Conservation (phyloP, 1,140 invertebrate species). For the Tenebrio molitor region DNA sequence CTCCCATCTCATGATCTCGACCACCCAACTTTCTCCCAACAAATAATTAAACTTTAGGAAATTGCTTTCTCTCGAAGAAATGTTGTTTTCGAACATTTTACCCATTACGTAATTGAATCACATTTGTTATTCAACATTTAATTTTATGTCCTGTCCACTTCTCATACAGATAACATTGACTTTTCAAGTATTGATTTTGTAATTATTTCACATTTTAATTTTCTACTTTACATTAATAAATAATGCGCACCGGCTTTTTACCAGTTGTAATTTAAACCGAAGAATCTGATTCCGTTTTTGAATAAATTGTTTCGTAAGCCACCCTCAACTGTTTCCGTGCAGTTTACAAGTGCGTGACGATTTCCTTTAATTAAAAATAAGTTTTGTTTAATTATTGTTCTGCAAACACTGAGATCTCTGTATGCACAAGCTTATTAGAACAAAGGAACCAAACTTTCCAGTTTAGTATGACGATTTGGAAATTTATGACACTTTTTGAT, state of each 20-base stretch:
- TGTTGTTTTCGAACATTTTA: too few relatives aligned
- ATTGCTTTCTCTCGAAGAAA: too few relatives aligned
- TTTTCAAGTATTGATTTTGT: too few relatives aligned
- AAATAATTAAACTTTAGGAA: too few relatives aligned
- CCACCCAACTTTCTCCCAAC: too few relatives aligned
- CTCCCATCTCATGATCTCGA: too few relatives aligned
- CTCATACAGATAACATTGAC: too few relatives aligned
- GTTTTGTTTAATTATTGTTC: slow-evolving; percentile 6
- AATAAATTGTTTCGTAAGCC: slow-evolving; percentile 27
- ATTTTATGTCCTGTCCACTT: too few relatives aligned
- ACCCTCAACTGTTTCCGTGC: slow-evolving; percentile 3
- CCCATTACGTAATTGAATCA: too few relatives aligned
- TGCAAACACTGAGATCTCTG: slow-evolving; percentile 6
- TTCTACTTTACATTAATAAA: neutral
- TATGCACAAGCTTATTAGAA: slow-evolving; percentile 15
- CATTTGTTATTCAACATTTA: too few relatives aligned
- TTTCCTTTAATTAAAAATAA: slow-evolving; percentile 16
- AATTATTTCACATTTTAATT: neutral
- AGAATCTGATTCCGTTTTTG: neutral
- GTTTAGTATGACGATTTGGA: too few relatives aligned
- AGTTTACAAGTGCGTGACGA: slow-evolving; percentile 27
- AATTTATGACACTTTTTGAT: too few relatives aligned
- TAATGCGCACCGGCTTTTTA: neutral
- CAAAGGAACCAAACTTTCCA: slow-evolving; percentile 10
- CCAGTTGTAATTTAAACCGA: neutral